Evolutionary conservation across 2,888 invertebrate species (phyloP).

Genomic region (Portevinia maculata): DNA sequence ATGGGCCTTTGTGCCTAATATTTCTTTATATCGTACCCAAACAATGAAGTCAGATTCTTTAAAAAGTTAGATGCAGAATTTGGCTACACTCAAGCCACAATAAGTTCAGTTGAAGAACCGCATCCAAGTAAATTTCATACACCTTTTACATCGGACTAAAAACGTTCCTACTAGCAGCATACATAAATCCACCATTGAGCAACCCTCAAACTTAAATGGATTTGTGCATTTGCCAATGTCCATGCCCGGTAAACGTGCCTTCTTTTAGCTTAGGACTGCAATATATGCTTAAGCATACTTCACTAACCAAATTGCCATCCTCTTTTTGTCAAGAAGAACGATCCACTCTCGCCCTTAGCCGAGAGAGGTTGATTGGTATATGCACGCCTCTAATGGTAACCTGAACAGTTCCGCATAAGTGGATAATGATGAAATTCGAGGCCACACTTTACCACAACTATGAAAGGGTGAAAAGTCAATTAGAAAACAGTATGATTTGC

Average conservation of each 20-base stretch:
- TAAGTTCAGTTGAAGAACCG: too few relatives aligned
- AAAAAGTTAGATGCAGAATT: too few relatives aligned
- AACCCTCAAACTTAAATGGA: conserved; percentile 5
- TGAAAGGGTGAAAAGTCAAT: conserved; percentile 39
- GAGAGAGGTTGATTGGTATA: background rate
- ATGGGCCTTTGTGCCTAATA: too few relatives aligned
- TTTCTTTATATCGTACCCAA: too few relatives aligned
- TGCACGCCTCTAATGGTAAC: conserved; percentile 10
- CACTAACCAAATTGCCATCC: conserved; percentile 20
- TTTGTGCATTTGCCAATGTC: conserved; percentile 13
- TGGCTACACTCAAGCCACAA: too few relatives aligned
- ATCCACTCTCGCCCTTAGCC: too few relatives aligned
- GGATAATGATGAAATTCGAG: conserved; percentile 38
- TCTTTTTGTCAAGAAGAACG: background rate
- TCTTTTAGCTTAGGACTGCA: conserved; percentile 19
- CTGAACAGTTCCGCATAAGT: conserved; percentile 25
- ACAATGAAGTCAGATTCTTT: too few relatives aligned
- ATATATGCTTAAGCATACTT: conserved; percentile 20
- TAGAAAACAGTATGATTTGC: conserved; percentile 30
- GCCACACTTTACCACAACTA: conserved; percentile 38
- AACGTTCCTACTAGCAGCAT: background rate
- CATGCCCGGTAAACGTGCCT: background rate
- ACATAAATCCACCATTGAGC: conserved; percentile 10
- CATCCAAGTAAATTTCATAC: too few relatives aligned
- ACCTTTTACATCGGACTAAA: background rate